phyloP scores from a whole-genome alignment of 53 echinoderm and acorn worm genomes.

The Holothuria scabra region DNA sequence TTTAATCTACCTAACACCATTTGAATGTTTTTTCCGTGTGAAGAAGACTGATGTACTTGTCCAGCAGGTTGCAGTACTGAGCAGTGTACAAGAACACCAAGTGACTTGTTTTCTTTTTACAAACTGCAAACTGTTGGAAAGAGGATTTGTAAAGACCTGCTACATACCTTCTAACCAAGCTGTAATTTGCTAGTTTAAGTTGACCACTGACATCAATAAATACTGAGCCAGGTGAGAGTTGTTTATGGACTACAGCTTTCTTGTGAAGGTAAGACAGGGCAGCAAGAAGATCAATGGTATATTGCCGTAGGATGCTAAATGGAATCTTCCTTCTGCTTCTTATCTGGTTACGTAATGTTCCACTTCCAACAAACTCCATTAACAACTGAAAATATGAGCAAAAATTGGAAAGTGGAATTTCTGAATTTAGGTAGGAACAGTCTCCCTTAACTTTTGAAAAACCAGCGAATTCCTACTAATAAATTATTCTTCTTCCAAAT shows the following conservation, averaged over 20 bases:
- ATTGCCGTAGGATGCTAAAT: slow-evolving; percentile 75
- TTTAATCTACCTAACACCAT: too few species aligned
- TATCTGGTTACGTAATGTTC: slow-evolving; percentile 69
- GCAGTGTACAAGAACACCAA: too few species aligned
- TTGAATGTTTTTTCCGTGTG: too few species aligned
- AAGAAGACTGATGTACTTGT: too few species aligned
- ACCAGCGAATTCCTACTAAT: too few species aligned
- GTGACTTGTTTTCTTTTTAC: too few species aligned
- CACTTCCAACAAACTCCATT: slow-evolving; percentile 89
- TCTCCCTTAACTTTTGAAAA: not conserved
- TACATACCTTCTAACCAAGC: slow-evolving; percentile 87
- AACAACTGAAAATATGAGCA: slow-evolving; percentile 59
- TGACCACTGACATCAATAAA: slow-evolving; percentile 74
- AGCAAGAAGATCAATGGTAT: slow-evolving; percentile 78
- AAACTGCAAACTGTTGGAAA: too few species aligned
- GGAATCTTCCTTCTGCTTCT: slow-evolving; percentile 55
- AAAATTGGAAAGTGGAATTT: not conserved
- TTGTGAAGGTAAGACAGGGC: slow-evolving; percentile 82
- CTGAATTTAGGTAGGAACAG: not conserved
- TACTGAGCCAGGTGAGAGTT: slow-evolving; percentile 79
- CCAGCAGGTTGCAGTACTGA: too few species aligned
- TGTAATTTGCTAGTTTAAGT: slow-evolving; percentile 86
- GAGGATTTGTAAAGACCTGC: too few species aligned
- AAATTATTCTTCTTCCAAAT: too few species aligned
- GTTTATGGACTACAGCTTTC: slow-evolving; percentile 91